Evolutionary conservation across 2,888 invertebrate species (phyloP), one percentile per base, ranked within the genome.

Genomic region (Zonitis immaculata): DNA sequence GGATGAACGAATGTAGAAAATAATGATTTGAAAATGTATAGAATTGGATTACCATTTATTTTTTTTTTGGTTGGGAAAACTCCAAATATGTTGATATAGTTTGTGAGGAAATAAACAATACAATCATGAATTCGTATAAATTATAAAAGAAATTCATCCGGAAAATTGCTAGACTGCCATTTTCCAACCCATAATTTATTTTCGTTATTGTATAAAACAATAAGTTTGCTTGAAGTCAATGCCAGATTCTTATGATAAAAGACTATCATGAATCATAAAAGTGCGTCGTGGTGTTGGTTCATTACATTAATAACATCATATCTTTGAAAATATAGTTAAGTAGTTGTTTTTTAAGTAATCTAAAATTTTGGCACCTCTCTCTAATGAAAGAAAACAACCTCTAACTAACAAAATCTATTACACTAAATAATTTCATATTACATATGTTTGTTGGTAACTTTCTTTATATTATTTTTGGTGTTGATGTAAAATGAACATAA

Each of bases 291-390:
- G 54, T 54, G 50, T 49, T 55, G 58, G 53, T 62, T 63, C 63
- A 63, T 63, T 63, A 63, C 63, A 55, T 63, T 63, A 63, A 63
- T 60, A 61, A 63, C 60, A 51, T 57, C 57, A 48, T 61, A 56
- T 60, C 60, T 61, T 59, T 57, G 22, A 12, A 14, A 8, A 14
- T 3, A 14, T 32, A 14, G 14, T 32, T 14, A 0, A 14, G 14
- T 14, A 32, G 2, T 32, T 32, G 32, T 32, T 14, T 14, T 8
- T n/a, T n/a, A n/a, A n/a, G n/a, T n/a, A n/a, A n/a, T n/a, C n/a
- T n/a, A n/a, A n/a, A n/a, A 8, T 32, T 32, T 32, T 16, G 32
- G 32, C 32, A 14, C 7, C 14, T 12, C 3, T 12, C 27, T 25
- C 7, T 1, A 25, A 25, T 6, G 7, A 6, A 25, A 1, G 7